Base-by-base conservation (phyloP, 1,140 invertebrate genomes). In the Drosophila ogumai region DNA sequence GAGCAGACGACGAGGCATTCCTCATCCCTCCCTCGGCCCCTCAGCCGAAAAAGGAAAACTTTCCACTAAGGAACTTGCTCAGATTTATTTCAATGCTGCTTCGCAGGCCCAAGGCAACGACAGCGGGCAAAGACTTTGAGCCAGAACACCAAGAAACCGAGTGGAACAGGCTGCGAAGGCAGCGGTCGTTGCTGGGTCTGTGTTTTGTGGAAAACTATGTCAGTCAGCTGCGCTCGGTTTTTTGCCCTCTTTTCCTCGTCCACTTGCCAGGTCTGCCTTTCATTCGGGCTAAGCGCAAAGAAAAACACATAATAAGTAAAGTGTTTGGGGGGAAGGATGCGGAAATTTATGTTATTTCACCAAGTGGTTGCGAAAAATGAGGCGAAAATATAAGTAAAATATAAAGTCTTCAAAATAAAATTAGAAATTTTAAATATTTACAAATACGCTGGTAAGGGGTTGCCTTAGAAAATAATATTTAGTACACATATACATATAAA, bases 81-180 rank as follows among this genome's bases (percentile, higher is more conserved):
- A 84, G 84, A 88, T 87, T 87, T 87, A 87, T 87, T 88, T 88
- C 76, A 87, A 85, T 80, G 75, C 64, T 80, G 75, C 64, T 63
- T 40, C 13, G 36, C 67, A 47, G n/a, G 68, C 68, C 68, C 68
- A 49, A 72, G 66, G 66, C 66, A 47, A 38, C 50, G 36, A 64
- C 63, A 43, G 66, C 43, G 36, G 64, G 64, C 56, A 58, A 68
- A 64, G 63, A 76, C 74, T 66, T 76, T 61, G 36, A 72, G 61
- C 49, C 72, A 67, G 66, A 57, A 68, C 60, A 56, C 63, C 46
- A 32, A 59, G 31, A 15, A 46, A 49, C 43, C 17, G 67, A 58
- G 57, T 61, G 63, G 43, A 46, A 61, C 58, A 19, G 36, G 38
- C 31, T 40, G 34, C 57, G 9, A 31, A 58, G 65, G 47, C n/a